A percentile compares a stretch with the other conserved stretches of the same genome.
Conservation (phyloP, 2,797 vertebrate genomes). For the Cephalopachus bancanus region DNA sequence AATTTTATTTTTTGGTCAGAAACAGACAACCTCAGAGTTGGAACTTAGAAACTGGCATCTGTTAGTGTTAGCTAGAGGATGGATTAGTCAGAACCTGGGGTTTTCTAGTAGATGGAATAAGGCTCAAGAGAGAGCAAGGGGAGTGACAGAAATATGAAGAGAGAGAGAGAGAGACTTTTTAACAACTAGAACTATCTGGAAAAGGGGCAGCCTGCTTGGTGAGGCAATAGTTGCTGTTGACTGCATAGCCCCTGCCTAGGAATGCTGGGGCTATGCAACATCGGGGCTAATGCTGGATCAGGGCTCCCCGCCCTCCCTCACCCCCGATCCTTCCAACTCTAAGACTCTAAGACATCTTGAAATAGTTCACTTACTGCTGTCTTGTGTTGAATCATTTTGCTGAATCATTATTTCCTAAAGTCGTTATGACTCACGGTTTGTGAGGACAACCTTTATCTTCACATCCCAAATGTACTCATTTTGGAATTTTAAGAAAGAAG, state of each 20-base stretch:
- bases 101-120: not conserved
- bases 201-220: not conserved
- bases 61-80: not conserved
- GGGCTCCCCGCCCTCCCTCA: not conserved
- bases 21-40: not conserved
- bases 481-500: conserved; percentile 61
- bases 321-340: not conserved
- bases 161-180: not conserved
- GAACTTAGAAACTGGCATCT: not conserved
- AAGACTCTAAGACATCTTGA: not conserved
- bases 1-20: conserved; percentile 21
- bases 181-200: not conserved
- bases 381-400: not conserved
- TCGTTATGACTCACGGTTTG: conserved; percentile 1
- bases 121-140: not conserved
- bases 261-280: not conserved
- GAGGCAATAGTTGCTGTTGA: not conserved
- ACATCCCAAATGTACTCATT: conserved; percentile 3
- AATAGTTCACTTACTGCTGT: not conserved
- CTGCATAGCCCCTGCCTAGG: not conserved
- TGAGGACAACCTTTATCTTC: conserved; percentile 4
- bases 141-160: not conserved
- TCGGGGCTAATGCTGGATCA: not conserved
- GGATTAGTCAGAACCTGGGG: not conserved
- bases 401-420: conserved; percentile 37